Conservation (phyloP, 2,113 vertebrate genomes). For the Hemicordylus capensis region DNA sequence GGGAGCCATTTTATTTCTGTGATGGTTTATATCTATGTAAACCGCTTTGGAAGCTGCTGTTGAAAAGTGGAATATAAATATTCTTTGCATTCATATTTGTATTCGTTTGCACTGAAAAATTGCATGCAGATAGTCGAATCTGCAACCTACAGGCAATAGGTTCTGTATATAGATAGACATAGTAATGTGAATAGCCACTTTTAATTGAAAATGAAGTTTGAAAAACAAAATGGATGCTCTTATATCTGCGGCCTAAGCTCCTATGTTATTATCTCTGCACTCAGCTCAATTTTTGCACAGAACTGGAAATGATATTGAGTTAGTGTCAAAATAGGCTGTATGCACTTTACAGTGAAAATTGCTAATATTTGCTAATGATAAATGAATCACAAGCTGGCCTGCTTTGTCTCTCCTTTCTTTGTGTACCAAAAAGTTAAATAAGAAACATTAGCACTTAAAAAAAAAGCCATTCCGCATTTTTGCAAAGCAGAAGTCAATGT, state of each 20-base stretch:
- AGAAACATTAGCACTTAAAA: conserved; percentile 33
- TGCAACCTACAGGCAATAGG: too few species aligned
- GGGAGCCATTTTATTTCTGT: too few species aligned
- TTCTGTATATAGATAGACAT: not conserved
- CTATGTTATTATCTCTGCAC: not conserved
- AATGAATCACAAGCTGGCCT: not conserved
- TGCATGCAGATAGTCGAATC: too few species aligned
- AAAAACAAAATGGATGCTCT: not conserved
- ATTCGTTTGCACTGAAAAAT: too few species aligned
- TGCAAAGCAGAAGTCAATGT: conserved; percentile 25
- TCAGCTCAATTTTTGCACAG: conserved; percentile 9
- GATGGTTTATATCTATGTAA: too few species aligned
- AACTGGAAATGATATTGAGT: conserved; percentile 12
- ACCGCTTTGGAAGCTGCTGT: too few species aligned
- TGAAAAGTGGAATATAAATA: too few species aligned
- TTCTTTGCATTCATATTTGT: too few species aligned
- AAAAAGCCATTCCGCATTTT: conserved; percentile 27
- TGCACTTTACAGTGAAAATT: conserved; percentile 16
- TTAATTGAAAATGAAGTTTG: not conserved
- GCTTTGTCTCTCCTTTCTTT: conserved; percentile 12
- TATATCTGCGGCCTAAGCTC: not conserved
- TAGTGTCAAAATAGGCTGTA: not conserved
- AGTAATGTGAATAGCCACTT: not conserved
- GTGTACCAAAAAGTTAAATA: conserved; percentile 33
- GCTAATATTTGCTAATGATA: not conserved